These are phyloP conservation scores for Daboia siamensis DNA, from an alignment of 2,113 vertebrate species.

Conservation along the genomic window DNA sequence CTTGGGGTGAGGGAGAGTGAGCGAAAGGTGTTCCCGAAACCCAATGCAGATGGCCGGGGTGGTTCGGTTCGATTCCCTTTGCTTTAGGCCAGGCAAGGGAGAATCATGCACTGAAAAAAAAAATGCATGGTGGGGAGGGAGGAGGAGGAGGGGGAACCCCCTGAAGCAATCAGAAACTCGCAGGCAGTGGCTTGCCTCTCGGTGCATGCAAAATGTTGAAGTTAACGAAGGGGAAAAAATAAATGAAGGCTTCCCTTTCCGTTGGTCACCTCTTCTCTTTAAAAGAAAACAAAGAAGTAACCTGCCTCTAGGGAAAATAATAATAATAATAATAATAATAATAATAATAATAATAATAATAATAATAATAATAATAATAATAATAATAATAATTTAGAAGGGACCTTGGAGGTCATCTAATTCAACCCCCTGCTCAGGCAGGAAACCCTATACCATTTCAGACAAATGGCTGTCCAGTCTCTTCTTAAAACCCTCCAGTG, in stretches of 20 bases:
- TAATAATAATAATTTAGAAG: too few species aligned
- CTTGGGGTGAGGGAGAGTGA: not conserved
- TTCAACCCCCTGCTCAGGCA: too few species aligned
- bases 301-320: too few species aligned
- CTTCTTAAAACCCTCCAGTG: too few species aligned
- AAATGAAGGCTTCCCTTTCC: not conserved
- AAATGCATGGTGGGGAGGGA: too few species aligned
- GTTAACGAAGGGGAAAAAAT: too few species aligned
- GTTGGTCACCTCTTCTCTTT: not conserved
- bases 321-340: too few species aligned
- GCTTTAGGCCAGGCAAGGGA: not conserved
- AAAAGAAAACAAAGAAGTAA: not conserved
- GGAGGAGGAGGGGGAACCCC: not conserved
- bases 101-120: not conserved
- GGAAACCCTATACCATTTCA: too few species aligned
- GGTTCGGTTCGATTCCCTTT: not conserved
- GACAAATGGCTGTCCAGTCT: too few species aligned
- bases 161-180: not conserved
- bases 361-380: too few species aligned
- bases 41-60: not conserved
- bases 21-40: not conserved
- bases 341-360: too few species aligned
- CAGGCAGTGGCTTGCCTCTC: not conserved
- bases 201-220: not conserved
- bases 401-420: too few species aligned